A percentile compares a stretch with the other conserved stretches of the same genome.
These are phyloP conservation scores for Neopipo cinnamomea DNA, from an alignment of 2,113 vertebrate species.

Conservation along the genomic window DNA sequence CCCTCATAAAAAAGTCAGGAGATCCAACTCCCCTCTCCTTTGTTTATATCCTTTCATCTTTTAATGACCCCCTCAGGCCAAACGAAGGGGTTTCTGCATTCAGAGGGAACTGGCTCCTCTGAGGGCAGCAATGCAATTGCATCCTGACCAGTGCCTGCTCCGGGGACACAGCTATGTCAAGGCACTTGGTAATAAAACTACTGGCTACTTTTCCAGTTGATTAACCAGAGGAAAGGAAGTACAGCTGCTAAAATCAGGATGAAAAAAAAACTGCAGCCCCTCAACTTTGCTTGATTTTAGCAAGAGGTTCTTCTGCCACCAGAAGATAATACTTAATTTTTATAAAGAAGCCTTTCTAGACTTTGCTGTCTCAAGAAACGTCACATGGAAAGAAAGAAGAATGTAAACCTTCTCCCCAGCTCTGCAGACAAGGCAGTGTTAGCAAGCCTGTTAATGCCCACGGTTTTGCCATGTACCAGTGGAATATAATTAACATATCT, in stretches of 20 bases:
- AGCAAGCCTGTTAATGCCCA: neutral
- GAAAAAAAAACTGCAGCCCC: neutral
- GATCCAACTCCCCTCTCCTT: neutral
- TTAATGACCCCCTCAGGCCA: conserved; percentile 3
- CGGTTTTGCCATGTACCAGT: neutral
- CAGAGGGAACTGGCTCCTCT: neutral
- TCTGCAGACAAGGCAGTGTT: neutral
- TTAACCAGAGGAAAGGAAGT: neutral
- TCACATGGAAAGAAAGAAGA: neutral
- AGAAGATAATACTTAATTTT: neutral
- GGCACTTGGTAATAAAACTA: neutral
- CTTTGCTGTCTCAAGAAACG: neutral
- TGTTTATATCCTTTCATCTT: neutral
- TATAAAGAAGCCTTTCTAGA: neutral
- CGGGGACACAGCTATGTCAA: neutral
- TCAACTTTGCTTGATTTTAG: neutral
- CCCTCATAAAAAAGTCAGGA: neutral
- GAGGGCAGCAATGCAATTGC: neutral
- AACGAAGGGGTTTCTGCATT: neutral
- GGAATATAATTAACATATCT: conserved; percentile 27
- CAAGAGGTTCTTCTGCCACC: neutral
- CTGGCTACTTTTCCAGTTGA: neutral
- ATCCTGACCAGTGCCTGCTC: neutral
- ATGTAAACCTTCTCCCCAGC: neutral
- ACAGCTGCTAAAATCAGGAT: neutral